Evolutionary conservation across 2,888 invertebrate species (phyloP).

Genomic region (Eristalis pertinax): DNA sequence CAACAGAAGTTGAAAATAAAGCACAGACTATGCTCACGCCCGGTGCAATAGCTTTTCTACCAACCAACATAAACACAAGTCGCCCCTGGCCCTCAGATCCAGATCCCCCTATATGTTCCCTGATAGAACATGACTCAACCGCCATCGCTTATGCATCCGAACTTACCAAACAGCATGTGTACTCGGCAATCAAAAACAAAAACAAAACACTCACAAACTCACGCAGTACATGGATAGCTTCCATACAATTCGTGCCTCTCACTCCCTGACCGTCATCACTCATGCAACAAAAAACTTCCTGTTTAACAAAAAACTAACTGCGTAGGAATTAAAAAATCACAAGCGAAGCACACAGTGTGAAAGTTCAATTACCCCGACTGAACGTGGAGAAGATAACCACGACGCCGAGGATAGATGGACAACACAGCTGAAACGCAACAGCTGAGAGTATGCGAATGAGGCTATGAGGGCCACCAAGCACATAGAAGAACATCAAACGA

Average conservation of each 20-base stretch:
- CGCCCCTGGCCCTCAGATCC: not conserved
- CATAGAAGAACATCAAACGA: not conserved
- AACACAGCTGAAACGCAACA: constrained; percentile 18
- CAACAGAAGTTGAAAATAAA: constrained; percentile 17
- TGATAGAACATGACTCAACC: too few species aligned
- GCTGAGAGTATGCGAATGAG: constrained; percentile 26
- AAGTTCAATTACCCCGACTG: constrained; percentile 59
- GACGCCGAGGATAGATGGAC: not conserved
- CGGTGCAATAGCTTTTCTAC: constrained; percentile 10
- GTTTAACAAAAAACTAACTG: constrained; percentile 14
- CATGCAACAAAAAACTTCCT: constrained; percentile 18
- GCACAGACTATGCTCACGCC: not conserved
- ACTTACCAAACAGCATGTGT: not conserved
- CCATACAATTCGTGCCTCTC: not conserved
- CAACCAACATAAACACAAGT: constrained; percentile 26
- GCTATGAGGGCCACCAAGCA: not conserved
- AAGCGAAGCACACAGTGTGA: not conserved
- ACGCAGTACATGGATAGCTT: not conserved
- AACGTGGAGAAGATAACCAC: not conserved
- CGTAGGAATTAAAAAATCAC: not conserved
- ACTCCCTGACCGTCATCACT: not conserved
- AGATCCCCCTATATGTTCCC: not conserved
- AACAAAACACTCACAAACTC: too few species aligned
- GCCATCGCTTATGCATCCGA: not conserved
- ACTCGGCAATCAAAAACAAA: not conserved